Conservation (phyloP, 1,140 invertebrate species). For the Papilio polyxenes region DNA sequence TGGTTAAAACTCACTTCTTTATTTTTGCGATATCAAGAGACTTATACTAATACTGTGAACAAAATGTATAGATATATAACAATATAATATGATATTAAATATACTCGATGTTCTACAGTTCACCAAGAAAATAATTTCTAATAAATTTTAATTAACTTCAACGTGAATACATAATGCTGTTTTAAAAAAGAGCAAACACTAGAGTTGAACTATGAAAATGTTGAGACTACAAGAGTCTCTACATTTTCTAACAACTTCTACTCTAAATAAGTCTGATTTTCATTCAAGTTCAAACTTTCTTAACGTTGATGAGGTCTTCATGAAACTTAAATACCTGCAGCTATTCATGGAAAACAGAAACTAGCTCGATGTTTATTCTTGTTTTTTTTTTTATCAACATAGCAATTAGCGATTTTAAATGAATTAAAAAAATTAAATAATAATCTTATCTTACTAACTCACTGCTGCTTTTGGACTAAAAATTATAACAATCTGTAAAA, state of each 20-base stretch:
- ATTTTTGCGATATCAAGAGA: no score
- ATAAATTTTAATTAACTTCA: neutral
- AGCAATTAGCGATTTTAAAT: neutral
- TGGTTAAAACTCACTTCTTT: no score
- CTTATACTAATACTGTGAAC: no score
- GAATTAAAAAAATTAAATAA: neutral
- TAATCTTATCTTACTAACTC: no score
- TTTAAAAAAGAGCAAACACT: slow-evolving; percentile 1
- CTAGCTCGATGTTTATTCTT: no score
- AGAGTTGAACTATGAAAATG: slow-evolving; percentile 3
- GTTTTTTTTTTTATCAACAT: neutral
- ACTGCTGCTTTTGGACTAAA: no score
- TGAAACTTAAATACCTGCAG: slow-evolving; percentile 10
- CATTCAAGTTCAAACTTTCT: slow-evolving; percentile 25
- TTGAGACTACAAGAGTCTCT: slow-evolving; percentile 13
- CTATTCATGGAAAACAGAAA: slow-evolving; percentile 2
- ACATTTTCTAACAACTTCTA: slow-evolving; percentile 21
- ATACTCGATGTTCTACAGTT: neutral
- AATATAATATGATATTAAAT: no score
- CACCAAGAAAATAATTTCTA: neutral
- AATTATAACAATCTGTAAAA: no score
- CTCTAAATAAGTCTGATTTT: slow-evolving; percentile 18
- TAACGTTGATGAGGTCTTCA: slow-evolving; percentile 27
- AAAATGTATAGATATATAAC: no score
- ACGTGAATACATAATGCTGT: neutral